phyloP scores from a whole-genome alignment of 2,113 vertebrate species.

The Neolamprologus fasciatus region DNA sequence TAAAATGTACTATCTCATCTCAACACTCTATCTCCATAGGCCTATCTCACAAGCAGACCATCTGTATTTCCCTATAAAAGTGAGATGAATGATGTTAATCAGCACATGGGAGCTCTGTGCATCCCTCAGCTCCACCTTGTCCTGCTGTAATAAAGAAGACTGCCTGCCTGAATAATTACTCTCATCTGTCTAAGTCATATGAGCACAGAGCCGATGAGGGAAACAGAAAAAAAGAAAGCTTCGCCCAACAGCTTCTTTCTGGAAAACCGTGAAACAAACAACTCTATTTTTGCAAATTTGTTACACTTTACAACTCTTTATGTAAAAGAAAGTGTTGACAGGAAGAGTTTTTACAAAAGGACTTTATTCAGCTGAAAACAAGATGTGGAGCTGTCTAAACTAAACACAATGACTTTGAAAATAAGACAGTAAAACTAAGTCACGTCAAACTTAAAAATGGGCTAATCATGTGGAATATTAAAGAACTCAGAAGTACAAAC shows the following conservation, averaged over 20 bases:
- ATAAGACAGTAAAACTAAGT: not conserved
- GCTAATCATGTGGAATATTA: not conserved
- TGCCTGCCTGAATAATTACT: conserved; percentile 55
- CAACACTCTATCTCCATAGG: not conserved
- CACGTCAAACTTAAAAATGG: not conserved
- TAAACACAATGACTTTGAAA: not conserved
- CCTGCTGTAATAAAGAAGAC: conserved; percentile 55
- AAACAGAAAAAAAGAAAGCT: not conserved
- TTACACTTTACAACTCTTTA: not conserved
- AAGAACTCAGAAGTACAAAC: not conserved
- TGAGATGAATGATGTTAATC: conserved; percentile 62
- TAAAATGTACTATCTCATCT: not conserved
- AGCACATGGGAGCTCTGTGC: not conserved
- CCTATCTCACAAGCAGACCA: not conserved
- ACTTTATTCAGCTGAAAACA: not conserved
- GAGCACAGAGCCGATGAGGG: not conserved
- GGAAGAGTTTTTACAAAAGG: not conserved
- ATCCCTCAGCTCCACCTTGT: conserved; percentile 23
- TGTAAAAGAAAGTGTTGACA: not conserved
- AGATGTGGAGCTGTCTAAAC: not conserved
- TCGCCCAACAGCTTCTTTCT: not conserved
- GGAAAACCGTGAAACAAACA: not conserved
- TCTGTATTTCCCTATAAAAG: conserved; percentile 4
- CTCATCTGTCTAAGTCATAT: conserved; percentile 48
- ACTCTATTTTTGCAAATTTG: not conserved